Evolutionary conservation across 2,888 invertebrate genomes (phyloP).

Genomic region (Smittia aterrima): DNA sequence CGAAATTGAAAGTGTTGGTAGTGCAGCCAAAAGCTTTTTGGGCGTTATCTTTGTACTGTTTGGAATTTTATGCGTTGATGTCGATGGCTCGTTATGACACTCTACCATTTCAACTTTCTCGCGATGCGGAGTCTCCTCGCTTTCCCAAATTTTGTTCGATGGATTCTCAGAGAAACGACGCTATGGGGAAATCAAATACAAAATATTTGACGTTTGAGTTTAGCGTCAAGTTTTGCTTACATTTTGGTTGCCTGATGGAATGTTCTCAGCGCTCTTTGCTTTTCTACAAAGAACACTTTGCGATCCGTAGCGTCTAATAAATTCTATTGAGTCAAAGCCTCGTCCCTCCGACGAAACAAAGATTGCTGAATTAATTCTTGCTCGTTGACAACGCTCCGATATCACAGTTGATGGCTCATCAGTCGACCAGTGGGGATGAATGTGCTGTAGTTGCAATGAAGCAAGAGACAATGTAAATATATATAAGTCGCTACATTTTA

Average conservation of each 20-base stretch:
- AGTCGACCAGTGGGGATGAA: slow-evolving; percentile 65
- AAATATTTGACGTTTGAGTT: slow-evolving; percentile 13
- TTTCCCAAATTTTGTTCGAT: slow-evolving; percentile 48
- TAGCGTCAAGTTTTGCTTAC: slow-evolving; percentile 46
- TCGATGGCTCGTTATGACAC: slow-evolving; percentile 44
- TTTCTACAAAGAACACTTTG: slow-evolving; percentile 77
- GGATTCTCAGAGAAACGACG: slow-evolving; percentile 50
- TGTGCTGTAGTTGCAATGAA: slow-evolving; percentile 57
- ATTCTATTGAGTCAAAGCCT: slow-evolving; percentile 77
- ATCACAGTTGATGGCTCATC: slow-evolving; percentile 65
- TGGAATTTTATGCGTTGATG: slow-evolving; percentile 48
- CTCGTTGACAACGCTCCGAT: slow-evolving; percentile 63
- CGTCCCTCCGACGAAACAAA: slow-evolving; percentile 74
- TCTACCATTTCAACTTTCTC: slow-evolving; percentile 45
- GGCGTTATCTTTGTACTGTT: slow-evolving; percentile 53
- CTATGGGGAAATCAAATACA: slow-evolving; percentile 45
- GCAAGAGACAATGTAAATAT: not conserved
- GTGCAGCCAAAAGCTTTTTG: slow-evolving; percentile 54
- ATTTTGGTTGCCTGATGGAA: slow-evolving; percentile 56
- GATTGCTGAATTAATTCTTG: slow-evolving; percentile 82
- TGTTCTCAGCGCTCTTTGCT: slow-evolving; percentile 72
- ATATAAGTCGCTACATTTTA: not conserved
- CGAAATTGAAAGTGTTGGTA: slow-evolving; percentile 75
- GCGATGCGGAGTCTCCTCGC: slow-evolving; percentile 46
- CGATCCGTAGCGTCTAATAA: slow-evolving; percentile 74